A percentile compares a stretch with the other conserved stretches of the same genome.
Evolutionary conservation across 2,888 invertebrate genomes (phyloP).

Genomic region (Molanna angustata): DNA sequence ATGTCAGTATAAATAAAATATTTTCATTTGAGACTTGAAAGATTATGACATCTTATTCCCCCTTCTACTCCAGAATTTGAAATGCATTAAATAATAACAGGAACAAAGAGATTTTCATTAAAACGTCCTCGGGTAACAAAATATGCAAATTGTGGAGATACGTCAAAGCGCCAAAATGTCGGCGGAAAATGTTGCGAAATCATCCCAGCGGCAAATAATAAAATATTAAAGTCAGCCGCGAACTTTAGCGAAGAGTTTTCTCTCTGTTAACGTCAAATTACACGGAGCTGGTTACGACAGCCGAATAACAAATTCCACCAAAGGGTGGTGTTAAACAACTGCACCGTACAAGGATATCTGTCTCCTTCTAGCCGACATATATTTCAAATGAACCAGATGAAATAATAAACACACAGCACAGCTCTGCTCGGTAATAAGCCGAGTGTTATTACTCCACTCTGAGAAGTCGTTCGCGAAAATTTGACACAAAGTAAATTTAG

Average conservation of each 20-base stretch:
- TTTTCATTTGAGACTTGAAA: too few species aligned
- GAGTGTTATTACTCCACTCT: slow-evolving; percentile 1
- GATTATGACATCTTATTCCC: too few species aligned
- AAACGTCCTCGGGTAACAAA: slow-evolving; percentile 25
- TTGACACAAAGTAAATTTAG: slow-evolving; percentile 31
- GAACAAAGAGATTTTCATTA: slow-evolving; percentile 26
- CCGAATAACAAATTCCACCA: slow-evolving; percentile 26
- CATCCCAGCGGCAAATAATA: slow-evolving; percentile 24
- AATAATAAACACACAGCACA: background rate
- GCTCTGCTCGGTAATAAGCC: slow-evolving; percentile 9
- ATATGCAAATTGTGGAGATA: slow-evolving; percentile 29
- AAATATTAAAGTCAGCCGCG: slow-evolving; percentile 30
- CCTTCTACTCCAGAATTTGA: too few species aligned
- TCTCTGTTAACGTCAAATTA: slow-evolving; percentile 33
- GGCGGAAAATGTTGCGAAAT: slow-evolving; percentile 8
- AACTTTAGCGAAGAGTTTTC: slow-evolving; percentile 24
- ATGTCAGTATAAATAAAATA: too few species aligned
- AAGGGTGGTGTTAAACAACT: too few species aligned
- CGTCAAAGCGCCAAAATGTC: slow-evolving; percentile 18
- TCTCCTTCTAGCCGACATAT: slow-evolving; percentile 3
- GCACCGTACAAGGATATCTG: too few species aligned
- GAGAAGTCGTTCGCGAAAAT: slow-evolving; percentile 23
- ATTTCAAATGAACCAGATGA: background rate
- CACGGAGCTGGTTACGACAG: slow-evolving; percentile 28
- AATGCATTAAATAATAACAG: slow-evolving; percentile 20